Evolutionary conservation across 2,888 invertebrate species (phyloP), one percentile per base, ranked within the genome.

Genomic region (Heliconius sara): DNA sequence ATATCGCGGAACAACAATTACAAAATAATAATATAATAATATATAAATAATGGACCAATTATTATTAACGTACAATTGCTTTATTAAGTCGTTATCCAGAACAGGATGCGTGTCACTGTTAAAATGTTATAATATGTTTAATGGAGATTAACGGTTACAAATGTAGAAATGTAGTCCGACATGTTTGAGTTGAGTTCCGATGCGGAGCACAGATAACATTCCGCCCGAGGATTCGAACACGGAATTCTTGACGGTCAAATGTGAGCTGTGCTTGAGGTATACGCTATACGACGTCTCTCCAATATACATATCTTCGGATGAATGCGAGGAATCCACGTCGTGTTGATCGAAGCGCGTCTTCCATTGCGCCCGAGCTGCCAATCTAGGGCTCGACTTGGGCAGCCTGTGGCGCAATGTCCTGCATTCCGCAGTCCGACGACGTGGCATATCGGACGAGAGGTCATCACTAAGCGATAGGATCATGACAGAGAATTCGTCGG

Each of bases 401-500:
- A 85, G 85, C 85, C 85, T 87, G 86, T 85, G 86, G 87, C 87
- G 90, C 91, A 89, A 88, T 91, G 91, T 87, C 87, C 89, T 83
- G 90, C 91, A 92, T 93, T 90, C 92, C 91, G 83, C 84, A 82
- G 88, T 83, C 85, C 82, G 87, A 84, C 86, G 86, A 86, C 88
- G 88, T 87, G 87, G 87, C 87, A 86, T 88, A 87, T 88, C 88
- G 89, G 89, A 89, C 85, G 90, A 91, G 92, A 91, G 91, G 87
- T 88, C 91, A 90, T 92, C 92, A 90, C 88, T 89, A 89, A 88
- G 85, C 86, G 92, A 92, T 93, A 89, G 91, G 91, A 91, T 93
- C 93, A 93, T 93, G 93, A 92, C 91, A 92, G 94, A 88, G 93
- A 94, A 94, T 94, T 93, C 94, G 92, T 92, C 92, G 93, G 91